Conservation (phyloP, 2,113 vertebrate genomes). For the Alligator sinensis region DNA sequence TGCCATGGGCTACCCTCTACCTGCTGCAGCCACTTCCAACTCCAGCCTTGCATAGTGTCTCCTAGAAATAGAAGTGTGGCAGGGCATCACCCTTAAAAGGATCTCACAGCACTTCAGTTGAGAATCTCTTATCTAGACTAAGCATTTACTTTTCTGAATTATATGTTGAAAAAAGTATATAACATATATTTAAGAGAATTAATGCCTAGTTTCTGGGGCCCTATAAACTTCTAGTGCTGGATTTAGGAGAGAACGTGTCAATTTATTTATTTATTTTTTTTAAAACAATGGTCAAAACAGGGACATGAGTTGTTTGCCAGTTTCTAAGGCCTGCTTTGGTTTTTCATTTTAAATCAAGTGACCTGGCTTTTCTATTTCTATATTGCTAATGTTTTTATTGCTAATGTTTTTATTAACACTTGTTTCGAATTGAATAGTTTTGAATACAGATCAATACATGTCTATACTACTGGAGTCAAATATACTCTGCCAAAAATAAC, state of each 20-base stretch:
- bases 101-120: too few relatives aligned
- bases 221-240: background rate
- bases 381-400: background rate
- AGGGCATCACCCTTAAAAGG: too few relatives aligned
- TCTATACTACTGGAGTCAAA: constrained; percentile 48
- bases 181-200: background rate
- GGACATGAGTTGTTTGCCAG: background rate
- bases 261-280: background rate
- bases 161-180: background rate
- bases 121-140: background rate
- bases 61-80: too few relatives aligned
- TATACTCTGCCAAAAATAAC: background rate
- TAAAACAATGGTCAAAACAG: background rate
- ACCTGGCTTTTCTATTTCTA: background rate
- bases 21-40: too few relatives aligned
- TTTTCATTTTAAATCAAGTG: background rate
- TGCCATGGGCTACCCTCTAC: too few relatives aligned
- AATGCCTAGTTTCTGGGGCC: background rate
- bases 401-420: background rate
- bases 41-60: too few relatives aligned
- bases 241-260: background rate
- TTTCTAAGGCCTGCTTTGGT: background rate
- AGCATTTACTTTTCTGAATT: background rate
- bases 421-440: background rate
- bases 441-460: constrained; percentile 11